Evolutionary conservation across 2,797 vertebrate genomes (phyloP).

Genomic region (Leucoraja ocellata): DNA sequence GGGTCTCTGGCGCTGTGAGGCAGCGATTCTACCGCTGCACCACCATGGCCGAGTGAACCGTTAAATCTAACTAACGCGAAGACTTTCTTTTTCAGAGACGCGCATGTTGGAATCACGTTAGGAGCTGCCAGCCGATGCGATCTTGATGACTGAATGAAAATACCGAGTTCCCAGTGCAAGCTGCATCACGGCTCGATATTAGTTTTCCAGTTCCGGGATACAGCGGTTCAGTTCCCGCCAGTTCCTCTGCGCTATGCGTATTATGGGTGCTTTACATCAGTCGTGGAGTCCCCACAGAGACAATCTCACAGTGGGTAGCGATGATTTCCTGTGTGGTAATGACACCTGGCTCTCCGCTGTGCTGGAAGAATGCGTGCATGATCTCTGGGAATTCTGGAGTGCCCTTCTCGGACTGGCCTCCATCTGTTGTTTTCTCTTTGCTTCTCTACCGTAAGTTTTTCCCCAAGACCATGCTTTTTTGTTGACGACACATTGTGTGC

Average conservation of each 20-base stretch:
- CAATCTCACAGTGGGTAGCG: conserved; percentile 43
- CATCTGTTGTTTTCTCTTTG: conserved; percentile 64
- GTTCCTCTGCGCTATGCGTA: neutral
- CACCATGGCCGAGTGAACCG: neutral
- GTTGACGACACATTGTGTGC: neutral
- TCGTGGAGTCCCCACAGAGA: conserved; percentile 38
- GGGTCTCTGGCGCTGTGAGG: no score
- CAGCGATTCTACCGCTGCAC: no score
- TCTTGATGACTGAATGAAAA: neutral
- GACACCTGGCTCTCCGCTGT: conserved; percentile 63
- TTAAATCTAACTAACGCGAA: neutral
- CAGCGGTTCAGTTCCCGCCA: neutral
- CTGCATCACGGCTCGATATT: neutral
- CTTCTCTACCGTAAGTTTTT: conserved; percentile 58
- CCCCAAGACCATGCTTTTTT: neutral
- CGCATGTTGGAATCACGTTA: neutral
- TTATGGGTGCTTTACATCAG: neutral
- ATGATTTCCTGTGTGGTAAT: conserved; percentile 52
- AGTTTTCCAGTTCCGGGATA: neutral
- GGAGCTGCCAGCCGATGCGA: neutral
- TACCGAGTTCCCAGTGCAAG: neutral
- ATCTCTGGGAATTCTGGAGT: conserved; percentile 61
- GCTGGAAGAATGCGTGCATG: conserved; percentile 60
- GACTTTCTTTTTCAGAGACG: neutral
- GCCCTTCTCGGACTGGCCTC: conserved; percentile 58